These are phyloP conservation scores for Drosophila falleni DNA, from an alignment of 2,888 invertebrate species.

Conservation along the genomic window DNA sequence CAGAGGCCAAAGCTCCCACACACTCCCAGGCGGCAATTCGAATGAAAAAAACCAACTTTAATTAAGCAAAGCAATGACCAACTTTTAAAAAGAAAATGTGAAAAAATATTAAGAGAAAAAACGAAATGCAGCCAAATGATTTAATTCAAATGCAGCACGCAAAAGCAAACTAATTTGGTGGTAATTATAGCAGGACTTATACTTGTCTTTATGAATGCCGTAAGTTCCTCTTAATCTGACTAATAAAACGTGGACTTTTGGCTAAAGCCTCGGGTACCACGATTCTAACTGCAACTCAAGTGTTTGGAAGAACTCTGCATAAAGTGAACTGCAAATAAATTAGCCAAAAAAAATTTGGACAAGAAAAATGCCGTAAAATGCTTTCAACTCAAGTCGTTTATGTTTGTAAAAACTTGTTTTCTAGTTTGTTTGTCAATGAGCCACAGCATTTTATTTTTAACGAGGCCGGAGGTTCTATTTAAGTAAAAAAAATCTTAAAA, in stretches of 20 bases:
- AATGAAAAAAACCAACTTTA: slow-evolving; percentile 48
- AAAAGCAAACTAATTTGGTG: slow-evolving; percentile 59
- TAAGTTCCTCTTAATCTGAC: slow-evolving; percentile 44
- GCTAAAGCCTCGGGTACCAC: slow-evolving; percentile 1
- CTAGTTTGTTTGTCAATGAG: slow-evolving; percentile 17
- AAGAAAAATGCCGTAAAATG: slow-evolving; percentile 54
- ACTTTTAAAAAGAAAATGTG: slow-evolving; percentile 41
- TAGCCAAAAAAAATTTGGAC: slow-evolving; percentile 46
- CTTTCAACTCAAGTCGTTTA: slow-evolving; percentile 50
- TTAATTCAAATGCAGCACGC: slow-evolving; percentile 62
- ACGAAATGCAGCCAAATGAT: slow-evolving; percentile 48
- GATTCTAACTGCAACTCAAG: slow-evolving; percentile 32
- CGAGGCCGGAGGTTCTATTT: neutral
- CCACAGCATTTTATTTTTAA: slow-evolving; percentile 4
- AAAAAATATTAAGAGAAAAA: slow-evolving; percentile 19
- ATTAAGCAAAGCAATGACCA: slow-evolving; percentile 68
- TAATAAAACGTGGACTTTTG: slow-evolving; percentile 45
- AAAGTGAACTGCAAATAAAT: slow-evolving; percentile 74
- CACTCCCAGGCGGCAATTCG: slow-evolving; percentile 33
- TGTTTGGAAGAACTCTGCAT: slow-evolving; percentile 43
- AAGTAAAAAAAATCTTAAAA: neutral
- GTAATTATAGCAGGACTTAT: slow-evolving; percentile 56
- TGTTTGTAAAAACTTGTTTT: slow-evolving; percentile 33
- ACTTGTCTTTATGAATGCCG: slow-evolving; percentile 52
- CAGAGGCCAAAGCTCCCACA: slow-evolving; percentile 16